These are phyloP conservation scores for Coreoperca whiteheadi DNA, from an alignment of 2,113 vertebrate species.

Conservation along the genomic window DNA sequence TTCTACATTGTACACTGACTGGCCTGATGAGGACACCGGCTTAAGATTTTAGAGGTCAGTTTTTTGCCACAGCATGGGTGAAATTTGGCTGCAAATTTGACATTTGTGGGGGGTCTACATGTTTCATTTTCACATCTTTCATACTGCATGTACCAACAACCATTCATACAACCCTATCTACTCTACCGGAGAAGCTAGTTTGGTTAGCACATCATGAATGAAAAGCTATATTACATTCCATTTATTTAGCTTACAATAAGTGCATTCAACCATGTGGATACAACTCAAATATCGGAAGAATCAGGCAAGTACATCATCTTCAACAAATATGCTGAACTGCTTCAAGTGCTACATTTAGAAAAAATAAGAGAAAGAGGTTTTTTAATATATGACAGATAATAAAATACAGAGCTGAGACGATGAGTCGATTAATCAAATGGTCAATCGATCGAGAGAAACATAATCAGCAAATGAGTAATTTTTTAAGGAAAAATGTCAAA, in stretches of 20 bases:
- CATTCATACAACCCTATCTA: not conserved
- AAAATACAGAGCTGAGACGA: not conserved
- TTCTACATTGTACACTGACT: no score
- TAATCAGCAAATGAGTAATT: not conserved
- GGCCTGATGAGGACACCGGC: not conserved
- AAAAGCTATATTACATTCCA: not conserved
- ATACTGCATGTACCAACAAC: no score
- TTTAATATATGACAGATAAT: no score
- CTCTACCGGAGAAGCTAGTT: not conserved
- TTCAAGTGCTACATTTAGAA: no score
- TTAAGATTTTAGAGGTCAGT: not conserved
- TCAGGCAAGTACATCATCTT: no score
- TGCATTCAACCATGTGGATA: no score
- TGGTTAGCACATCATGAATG: not conserved
- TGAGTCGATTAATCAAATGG: not conserved
- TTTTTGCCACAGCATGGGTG: not conserved
- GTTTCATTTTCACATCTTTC: not conserved
- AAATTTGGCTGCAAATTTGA: not conserved
- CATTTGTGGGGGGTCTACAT: not conserved
- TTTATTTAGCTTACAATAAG: no score
- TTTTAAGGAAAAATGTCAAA: not conserved
- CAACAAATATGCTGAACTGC: no score
- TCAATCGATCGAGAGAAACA: not conserved
- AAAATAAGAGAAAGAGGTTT: no score
- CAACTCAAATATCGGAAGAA: no score